Conservation (phyloP, 2,113 vertebrate species). For the Melanostigma gelatinosum region DNA sequence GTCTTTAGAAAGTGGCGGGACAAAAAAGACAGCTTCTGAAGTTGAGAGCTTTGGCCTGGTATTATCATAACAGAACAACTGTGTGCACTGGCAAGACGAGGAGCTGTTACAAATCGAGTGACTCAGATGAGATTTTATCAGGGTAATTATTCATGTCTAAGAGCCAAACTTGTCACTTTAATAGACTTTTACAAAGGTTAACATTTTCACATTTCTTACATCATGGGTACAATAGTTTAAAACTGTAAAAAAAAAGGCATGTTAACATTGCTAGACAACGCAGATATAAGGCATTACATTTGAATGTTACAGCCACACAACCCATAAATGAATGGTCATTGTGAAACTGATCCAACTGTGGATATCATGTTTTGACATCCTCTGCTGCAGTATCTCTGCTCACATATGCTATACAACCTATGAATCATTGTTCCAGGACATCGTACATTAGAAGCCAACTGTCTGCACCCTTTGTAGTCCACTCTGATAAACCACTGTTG, state of each 20-base stretch:
- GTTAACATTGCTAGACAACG: conserved; percentile 40
- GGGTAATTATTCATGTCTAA: conserved; percentile 73
- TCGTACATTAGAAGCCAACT: conserved; percentile 35
- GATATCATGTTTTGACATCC: conserved; percentile 67
- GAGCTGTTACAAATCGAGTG: conserved; percentile 75
- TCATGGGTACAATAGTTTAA: conserved; percentile 37
- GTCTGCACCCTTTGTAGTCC: conserved; percentile 38
- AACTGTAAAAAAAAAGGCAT: conserved; percentile 32
- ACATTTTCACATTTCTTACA: conserved; percentile 34
- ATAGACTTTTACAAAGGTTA: conserved; percentile 51
- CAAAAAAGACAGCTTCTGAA: conserved; percentile 78
- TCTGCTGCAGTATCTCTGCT: conserved; percentile 51
- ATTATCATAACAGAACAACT: conserved; percentile 78
- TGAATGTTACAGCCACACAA: conserved; percentile 36
- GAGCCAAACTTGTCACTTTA: conserved; percentile 59
- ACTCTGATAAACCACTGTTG: background rate
- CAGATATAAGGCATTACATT: conserved; percentile 43
- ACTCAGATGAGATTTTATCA: conserved; percentile 73
- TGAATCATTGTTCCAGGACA: conserved; percentile 62
- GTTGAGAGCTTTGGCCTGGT: conserved; percentile 77
- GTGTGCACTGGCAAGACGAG: conserved; percentile 73
- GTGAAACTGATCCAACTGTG: conserved; percentile 57
- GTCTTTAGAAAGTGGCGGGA: conserved; percentile 83
- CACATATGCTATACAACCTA: conserved; percentile 56
- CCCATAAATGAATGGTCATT: conserved; percentile 43